Evolutionary conservation across 2,113 vertebrate genomes (phyloP).

Genomic region (Lagopus muta): DNA sequence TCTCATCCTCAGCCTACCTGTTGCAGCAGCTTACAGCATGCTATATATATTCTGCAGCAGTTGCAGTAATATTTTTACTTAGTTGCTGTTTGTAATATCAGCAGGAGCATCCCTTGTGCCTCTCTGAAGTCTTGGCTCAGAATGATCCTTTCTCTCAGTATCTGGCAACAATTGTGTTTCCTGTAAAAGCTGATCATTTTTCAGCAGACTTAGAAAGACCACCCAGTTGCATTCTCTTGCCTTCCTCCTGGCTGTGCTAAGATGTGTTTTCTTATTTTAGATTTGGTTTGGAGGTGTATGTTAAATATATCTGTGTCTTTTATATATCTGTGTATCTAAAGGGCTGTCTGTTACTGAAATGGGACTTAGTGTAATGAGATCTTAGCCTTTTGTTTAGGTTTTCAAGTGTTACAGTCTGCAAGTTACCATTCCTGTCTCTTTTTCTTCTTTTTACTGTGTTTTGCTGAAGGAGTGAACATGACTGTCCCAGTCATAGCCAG

Average conservation of each 20-base stretch:
- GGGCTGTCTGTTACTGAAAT: not conserved
- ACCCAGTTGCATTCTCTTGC: not conserved
- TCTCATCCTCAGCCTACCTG: not conserved
- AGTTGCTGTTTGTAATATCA: not conserved
- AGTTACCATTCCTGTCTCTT: not conserved
- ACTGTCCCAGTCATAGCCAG: not conserved
- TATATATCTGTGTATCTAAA: not conserved
- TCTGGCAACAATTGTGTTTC: not conserved
- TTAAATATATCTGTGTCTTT: not conserved
- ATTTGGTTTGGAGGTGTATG: not conserved
- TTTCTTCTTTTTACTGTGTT: not conserved
- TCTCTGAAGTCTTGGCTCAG: not conserved
- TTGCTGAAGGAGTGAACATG: not conserved
- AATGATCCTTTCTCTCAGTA: not conserved
- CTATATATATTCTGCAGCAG: not conserved
- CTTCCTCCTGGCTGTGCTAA: rapidly evolving
- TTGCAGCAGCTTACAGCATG: not conserved
- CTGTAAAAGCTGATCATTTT: not conserved
- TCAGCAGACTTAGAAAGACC: not conserved
- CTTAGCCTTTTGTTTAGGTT: not conserved
- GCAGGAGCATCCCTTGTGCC: not conserved
- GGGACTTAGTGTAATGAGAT: not conserved
- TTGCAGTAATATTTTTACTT: not conserved
- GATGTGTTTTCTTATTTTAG: not conserved
- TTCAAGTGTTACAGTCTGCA: not conserved